These are phyloP conservation scores for Tortricodes alternella DNA, from an alignment of 2,888 invertebrate genomes.

Conservation along the genomic window DNA sequence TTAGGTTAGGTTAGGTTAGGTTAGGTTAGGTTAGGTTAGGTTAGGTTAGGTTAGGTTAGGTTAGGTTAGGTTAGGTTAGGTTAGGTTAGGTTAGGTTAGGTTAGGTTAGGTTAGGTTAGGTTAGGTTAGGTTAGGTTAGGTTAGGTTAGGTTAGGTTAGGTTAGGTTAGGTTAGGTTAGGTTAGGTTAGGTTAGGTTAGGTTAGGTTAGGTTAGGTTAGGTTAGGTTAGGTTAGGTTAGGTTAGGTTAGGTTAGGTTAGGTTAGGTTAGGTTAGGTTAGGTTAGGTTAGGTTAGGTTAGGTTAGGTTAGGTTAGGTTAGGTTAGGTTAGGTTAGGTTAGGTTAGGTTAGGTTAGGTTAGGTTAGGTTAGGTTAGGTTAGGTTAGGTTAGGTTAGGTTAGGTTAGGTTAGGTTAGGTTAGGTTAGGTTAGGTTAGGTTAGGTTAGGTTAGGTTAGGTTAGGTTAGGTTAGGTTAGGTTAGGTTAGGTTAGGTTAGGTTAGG, in stretches of 20 bases:
- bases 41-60: constrained; percentile 36
- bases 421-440: constrained; percentile 34
- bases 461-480: constrained; percentile 38
- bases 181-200: constrained; percentile 40
- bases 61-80: constrained; percentile 28
- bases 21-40: constrained; percentile 41
- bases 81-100: constrained; percentile 26
- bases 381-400: constrained; percentile 35
- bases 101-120: constrained; percentile 26
- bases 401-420: constrained; percentile 36
- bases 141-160: constrained; percentile 32
- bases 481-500: constrained; percentile 33
- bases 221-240: constrained; percentile 37
- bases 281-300: constrained; percentile 34
- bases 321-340: constrained; percentile 31
- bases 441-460: constrained; percentile 35
- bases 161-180: constrained; percentile 36
- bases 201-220: constrained; percentile 39
- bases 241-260: constrained; percentile 34
- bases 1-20: constrained; percentile 36
- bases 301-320: constrained; percentile 28
- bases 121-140: constrained; percentile 31
- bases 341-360: constrained; percentile 32
- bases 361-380: constrained; percentile 31
- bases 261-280: constrained; percentile 34